Evolutionary conservation across 1,140 invertebrate species (phyloP).

Genomic region (Drosophila willistoni): DNA sequence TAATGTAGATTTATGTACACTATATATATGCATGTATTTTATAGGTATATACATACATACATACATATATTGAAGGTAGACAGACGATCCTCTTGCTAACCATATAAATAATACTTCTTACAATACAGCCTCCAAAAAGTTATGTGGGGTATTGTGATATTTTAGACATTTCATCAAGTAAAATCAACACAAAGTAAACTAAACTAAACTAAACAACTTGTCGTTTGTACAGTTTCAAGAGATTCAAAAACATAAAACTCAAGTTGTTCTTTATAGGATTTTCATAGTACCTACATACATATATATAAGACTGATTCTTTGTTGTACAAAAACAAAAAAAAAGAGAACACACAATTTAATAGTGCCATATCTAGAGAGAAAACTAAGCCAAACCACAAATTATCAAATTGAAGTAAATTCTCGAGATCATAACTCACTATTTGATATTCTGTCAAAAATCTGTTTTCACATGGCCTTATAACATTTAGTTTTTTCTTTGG

Average conservation of each 20-base stretch:
- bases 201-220: neutral
- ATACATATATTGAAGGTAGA: too few species aligned
- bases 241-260: neutral
- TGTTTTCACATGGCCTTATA: too few species aligned
- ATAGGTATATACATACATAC: neutral
- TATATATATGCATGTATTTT: conserved; percentile 12
- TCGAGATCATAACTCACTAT: too few species aligned
- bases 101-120: conserved; percentile 13
- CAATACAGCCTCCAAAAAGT: neutral
- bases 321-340: neutral
- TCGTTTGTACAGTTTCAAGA: neutral
- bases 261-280: neutral
- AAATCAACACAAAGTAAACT: neutral
- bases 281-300: neutral
- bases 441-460: too few species aligned
- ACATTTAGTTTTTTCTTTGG: neutral
- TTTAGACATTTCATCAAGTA: conserved; percentile 1
- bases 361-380: neutral
- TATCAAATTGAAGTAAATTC: neutral
- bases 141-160: neutral
- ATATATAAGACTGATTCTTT: conserved; percentile 18
- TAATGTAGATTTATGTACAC: conserved; percentile 23
- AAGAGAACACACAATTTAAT: neutral
- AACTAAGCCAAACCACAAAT: neutral
- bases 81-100: conserved; percentile 6